Percentiles rank a stretch among this genome's conserved stretches.
Evolutionary conservation across 2,888 invertebrate species (phyloP).

Genomic region (Dicycla oo): DNA sequence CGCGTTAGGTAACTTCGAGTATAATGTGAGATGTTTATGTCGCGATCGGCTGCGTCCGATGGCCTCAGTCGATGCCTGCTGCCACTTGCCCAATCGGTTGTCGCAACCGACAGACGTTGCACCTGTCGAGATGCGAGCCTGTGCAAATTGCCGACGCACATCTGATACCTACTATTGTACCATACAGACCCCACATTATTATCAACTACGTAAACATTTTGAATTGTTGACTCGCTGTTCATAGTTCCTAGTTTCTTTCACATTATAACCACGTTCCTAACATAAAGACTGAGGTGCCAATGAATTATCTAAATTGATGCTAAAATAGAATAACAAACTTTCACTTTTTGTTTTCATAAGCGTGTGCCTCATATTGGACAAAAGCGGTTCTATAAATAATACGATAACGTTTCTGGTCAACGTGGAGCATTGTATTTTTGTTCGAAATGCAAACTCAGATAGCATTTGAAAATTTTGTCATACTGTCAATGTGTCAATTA

Average conservation of each 20-base stretch:
- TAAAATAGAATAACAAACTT: constrained; percentile 72
- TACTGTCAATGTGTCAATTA: constrained; percentile 19
- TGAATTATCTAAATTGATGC: constrained; percentile 65
- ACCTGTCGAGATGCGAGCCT: constrained; percentile 86
- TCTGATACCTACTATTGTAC: constrained; percentile 72
- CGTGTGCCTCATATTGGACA: constrained; percentile 69
- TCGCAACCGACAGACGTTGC: constrained; percentile 88
- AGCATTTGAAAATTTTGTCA: constrained; percentile 14
- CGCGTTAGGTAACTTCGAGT: constrained; percentile 82
- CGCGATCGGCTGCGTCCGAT: constrained; percentile 83
- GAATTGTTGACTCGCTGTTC: constrained; percentile 24
- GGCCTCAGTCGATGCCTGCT: constrained; percentile 83
- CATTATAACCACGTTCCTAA: constrained; percentile 42
- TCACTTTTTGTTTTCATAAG: constrained; percentile 73
- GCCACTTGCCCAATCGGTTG: constrained; percentile 87
- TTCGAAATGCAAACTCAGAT: constrained; percentile 22
- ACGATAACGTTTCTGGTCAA: constrained; percentile 47
- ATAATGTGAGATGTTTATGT: constrained; percentile 87
- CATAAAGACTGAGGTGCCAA: constrained; percentile 45
- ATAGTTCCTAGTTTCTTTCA: constrained; percentile 22
- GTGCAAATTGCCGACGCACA: constrained; percentile 82
- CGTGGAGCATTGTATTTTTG: constrained; percentile 52
- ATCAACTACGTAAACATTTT: constrained; percentile 47
- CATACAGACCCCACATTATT: constrained; percentile 68
- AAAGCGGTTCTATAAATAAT: constrained; percentile 76